Percentiles rank a stretch among this genome's conserved stretches.
These are phyloP conservation scores for Lanius collurio DNA, from an alignment of 2,113 vertebrate species.

Conservation along the genomic window DNA sequence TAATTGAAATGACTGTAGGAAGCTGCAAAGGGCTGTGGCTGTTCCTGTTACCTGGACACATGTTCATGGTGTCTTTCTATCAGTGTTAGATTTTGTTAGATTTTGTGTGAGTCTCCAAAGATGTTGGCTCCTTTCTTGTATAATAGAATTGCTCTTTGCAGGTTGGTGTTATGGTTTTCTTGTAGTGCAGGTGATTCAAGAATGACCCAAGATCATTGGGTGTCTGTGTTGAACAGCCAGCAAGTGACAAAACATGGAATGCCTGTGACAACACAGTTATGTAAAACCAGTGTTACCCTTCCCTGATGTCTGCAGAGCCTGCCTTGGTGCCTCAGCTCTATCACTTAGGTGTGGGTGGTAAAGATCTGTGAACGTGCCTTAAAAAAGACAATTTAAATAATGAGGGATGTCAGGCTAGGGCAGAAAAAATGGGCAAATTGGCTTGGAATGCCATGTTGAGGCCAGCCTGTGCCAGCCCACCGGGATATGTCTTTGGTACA, in stretches of 20 bases:
- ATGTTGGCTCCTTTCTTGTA: not conserved
- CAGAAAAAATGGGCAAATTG: not conserved
- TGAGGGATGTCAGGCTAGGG: not conserved
- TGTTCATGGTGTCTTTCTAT: not conserved
- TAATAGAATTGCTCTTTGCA: not conserved
- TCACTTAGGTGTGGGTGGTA: not conserved
- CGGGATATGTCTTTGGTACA: not conserved
- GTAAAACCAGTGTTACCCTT: not conserved
- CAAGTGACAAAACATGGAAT: not conserved
- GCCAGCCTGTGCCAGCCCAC: not conserved
- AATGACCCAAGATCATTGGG: not conserved
- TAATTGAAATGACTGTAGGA: not conserved
- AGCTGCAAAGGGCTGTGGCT: not conserved
- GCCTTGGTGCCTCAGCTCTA: not conserved
- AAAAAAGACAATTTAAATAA: not conserved
- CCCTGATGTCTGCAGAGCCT: not conserved
- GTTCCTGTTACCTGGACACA: not conserved
- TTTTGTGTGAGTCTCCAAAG: not conserved
- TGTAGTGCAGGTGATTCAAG: not conserved
- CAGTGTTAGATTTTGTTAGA: not conserved
- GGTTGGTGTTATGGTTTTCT: not conserved
- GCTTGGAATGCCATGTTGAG: not conserved
- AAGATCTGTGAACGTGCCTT: not conserved
- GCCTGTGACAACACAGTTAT: not conserved
- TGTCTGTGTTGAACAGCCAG: not conserved